Conservation (phyloP, 2,113 vertebrate genomes). For the Mirza zaza region DNA sequence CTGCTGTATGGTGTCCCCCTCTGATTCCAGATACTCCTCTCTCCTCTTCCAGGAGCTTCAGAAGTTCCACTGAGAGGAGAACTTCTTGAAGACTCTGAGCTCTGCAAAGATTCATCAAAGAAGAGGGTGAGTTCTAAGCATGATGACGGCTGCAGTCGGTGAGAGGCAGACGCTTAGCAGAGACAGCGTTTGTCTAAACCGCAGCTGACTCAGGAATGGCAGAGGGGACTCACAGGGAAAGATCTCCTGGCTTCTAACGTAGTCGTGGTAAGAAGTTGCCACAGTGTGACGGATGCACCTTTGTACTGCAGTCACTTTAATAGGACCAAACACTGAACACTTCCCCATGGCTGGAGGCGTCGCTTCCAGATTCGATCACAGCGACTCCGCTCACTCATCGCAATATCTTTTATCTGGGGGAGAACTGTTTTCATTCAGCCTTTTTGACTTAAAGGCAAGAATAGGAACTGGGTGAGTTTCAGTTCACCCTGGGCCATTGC, state of each 20-base stretch:
- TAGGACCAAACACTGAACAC: not conserved
- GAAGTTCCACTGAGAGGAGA: not conserved
- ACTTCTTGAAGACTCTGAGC: not conserved
- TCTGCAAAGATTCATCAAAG: not conserved
- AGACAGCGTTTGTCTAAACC: not conserved
- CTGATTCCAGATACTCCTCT: not conserved
- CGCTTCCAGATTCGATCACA: not conserved
- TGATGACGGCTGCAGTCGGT: not conserved
- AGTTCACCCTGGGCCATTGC: not conserved
- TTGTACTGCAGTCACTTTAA: not conserved
- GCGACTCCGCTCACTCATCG: not conserved
- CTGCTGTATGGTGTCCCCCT: not conserved
- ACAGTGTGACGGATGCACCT: not conserved
- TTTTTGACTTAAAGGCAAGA: slow-evolving; percentile 7
- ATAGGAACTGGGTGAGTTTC: not conserved
- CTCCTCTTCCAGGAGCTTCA: not conserved
- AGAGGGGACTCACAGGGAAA: not conserved
- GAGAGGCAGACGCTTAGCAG: not conserved
- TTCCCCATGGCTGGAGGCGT: not conserved
- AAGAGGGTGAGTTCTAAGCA: fast-evolving
- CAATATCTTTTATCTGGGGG: not conserved
- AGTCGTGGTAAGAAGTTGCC: not conserved
- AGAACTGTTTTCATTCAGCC: not conserved
- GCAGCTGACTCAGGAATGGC: not conserved
- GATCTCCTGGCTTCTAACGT: not conserved